A percentile compares a stretch with the other conserved stretches of the same genome.
phyloP scores from a whole-genome alignment of 1,140 invertebrate genomes.

The Sminthurides bifidus region DNA sequence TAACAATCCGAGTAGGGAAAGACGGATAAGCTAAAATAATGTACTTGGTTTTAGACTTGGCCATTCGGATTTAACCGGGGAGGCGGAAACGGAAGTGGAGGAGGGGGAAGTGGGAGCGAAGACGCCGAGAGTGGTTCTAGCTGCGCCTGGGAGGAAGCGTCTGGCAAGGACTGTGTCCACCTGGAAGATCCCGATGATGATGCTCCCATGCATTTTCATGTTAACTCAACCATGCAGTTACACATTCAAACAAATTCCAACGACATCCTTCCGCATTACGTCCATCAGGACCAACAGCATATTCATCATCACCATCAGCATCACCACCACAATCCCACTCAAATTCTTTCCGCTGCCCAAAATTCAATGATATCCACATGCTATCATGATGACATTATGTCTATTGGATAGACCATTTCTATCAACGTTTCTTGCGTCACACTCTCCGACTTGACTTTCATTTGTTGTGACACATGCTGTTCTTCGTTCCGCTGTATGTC shows the following conservation, averaged over 20 bases:
- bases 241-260: too few species aligned
- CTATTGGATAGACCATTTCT: too few species aligned
- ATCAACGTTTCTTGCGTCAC: too few species aligned
- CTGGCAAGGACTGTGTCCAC: conserved; percentile 29
- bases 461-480: too few species aligned
- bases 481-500: too few species aligned
- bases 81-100: conserved; percentile 21
- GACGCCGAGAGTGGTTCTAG: conserved; percentile 18
- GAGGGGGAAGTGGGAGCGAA: conserved; percentile 23
- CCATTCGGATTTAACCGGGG: conserved; percentile 29
- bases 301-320: background rate
- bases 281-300: conserved; percentile 2
- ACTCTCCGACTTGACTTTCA: too few species aligned
- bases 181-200: conserved; percentile 17
- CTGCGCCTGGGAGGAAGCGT: conserved; percentile 23
- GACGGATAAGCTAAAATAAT: too few species aligned
- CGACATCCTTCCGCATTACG: too few species aligned
- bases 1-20: too few species aligned
- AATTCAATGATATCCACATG: background rate
- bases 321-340: background rate
- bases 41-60: conserved; percentile 30
- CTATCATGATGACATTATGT: background rate
- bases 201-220: background rate
- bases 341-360: background rate
- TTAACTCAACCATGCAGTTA: background rate